These are phyloP conservation scores for Trichonephila inaurata DNA, from an alignment of 1,140 invertebrate species.

Conservation along the genomic window DNA sequence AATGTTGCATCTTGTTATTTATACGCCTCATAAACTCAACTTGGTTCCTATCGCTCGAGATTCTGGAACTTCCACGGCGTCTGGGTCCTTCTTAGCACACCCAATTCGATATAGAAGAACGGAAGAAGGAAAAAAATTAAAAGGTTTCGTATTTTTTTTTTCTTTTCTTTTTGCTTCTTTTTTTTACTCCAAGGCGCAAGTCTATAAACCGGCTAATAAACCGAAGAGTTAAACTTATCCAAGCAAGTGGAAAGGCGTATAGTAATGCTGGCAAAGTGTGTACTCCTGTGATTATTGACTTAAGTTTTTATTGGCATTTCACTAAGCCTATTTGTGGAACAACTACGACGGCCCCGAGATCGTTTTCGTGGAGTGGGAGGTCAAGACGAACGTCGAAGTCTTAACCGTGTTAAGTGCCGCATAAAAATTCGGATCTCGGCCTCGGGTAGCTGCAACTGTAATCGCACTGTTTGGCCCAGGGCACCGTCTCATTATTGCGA, in stretches of 20 bases:
- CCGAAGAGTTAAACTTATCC: conserved; percentile 69
- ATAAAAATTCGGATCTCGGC: conserved; percentile 50
- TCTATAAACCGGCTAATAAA: conserved; percentile 68
- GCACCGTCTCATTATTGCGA: neutral
- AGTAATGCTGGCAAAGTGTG: conserved; percentile 43
- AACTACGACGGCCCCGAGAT: neutral
- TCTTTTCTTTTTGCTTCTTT: too few species aligned
- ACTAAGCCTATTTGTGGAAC: conserved; percentile 62
- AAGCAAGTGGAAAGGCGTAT: conserved; percentile 38
- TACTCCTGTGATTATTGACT: conserved; percentile 67
- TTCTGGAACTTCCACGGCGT: neutral
- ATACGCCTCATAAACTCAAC: conserved; percentile 68
- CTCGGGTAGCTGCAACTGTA: neutral
- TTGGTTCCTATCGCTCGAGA: conserved; percentile 35
- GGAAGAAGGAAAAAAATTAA: neutral
- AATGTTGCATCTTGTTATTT: conserved; percentile 70
- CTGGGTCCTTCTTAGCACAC: neutral
- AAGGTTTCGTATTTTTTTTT: conserved; percentile 1
- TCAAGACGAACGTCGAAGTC: neutral
- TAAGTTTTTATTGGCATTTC: conserved; percentile 72
- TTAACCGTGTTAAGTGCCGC: conserved; percentile 55
- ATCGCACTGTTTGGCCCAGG: neutral
- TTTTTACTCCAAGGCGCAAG: conserved; percentile 15
- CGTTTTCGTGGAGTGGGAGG: neutral
- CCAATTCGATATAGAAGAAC: conserved; percentile 4